Evolutionary conservation across 2,113 vertebrate genomes (phyloP).

Genomic region (Solea senegalensis): DNA sequence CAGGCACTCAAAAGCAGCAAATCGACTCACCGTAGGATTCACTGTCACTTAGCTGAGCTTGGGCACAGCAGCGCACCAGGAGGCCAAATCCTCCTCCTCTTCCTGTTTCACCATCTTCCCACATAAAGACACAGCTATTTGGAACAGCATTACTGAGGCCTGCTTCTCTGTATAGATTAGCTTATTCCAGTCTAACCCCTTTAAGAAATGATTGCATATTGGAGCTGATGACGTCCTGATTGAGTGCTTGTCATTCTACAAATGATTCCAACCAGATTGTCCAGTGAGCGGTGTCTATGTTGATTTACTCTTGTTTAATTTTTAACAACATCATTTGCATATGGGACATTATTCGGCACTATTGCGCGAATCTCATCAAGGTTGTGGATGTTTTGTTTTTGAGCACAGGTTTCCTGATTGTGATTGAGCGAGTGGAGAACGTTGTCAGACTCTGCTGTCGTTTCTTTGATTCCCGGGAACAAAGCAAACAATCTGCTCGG

Average conservation of each 20-base stretch:
- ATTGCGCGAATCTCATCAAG: conserved; percentile 24
- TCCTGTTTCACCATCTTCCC: conserved; percentile 46
- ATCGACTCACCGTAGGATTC: conserved; percentile 73
- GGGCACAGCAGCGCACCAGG: conserved; percentile 55
- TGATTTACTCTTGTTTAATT: conserved; percentile 48
- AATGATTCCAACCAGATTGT: conserved; percentile 38
- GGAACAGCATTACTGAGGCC: conserved; percentile 16
- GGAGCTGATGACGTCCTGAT: conserved; percentile 50
- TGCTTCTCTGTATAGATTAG: conserved; percentile 26
- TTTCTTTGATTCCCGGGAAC: conserved; percentile 46
- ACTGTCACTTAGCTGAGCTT: conserved; percentile 68
- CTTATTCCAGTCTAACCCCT: conserved; percentile 26
- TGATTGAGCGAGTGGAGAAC: conserved; percentile 33
- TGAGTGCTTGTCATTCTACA: conserved; percentile 59
- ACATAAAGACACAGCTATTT: conserved; percentile 56
- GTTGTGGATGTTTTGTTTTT: conserved; percentile 53
- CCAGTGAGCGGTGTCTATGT: conserved; percentile 32
- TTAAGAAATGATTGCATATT: conserved; percentile 16
- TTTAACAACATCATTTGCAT: conserved; percentile 7
- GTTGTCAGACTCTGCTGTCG: conserved; percentile 33
- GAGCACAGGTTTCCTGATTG: conserved; percentile 35
- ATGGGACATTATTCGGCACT: neutral
- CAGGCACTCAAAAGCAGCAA: conserved; percentile 74
- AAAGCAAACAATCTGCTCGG: conserved; percentile 54
- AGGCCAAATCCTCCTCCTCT: conserved; percentile 54